Base-by-base conservation (phyloP, 2,797 vertebrate genomes). In the Rhinophrynus dorsalis region DNA sequence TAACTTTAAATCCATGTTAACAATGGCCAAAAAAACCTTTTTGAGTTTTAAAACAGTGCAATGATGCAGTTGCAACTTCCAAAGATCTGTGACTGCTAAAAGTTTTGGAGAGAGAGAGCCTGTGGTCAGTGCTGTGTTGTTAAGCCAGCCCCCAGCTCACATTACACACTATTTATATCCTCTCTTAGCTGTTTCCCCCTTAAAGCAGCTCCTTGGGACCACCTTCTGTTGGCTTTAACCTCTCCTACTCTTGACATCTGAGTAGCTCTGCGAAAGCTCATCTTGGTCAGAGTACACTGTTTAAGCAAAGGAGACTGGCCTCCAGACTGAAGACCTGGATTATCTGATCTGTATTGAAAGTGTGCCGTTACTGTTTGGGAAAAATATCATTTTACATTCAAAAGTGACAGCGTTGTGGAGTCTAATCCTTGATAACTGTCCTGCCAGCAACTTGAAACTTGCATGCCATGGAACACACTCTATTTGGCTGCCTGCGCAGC, bases 91-190 rank as follows among this genome's bases (percentile, higher is more conserved):
- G 38, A 44, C 24, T 60, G 81, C 79, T 70, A 80, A 83, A n/a
- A 79, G 88, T 90, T 93, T 89, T 85, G 91, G 92, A 91, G 92
- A 87, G 92, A 91, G 92, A 87, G 84, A 80, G 91, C 91, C 91
- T 83, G 94, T 93, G 94, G 94, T 96, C 94, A 94, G 92, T 89
- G 86, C 92, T 62, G 90, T 87, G 91, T 81, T 85, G 88, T 85
- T 94, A 89, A 96, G 92, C 96, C 96, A 94, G 93, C 96, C 96
- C 96, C 94, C 95, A 83, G 94, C 96, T 99, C 96, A 96, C 90
- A 79, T 98, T 98, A 97, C 96, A 95, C 87, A 89, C 95, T 97
- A 98, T 98, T 99, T 99, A 98, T 99, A 98, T 94, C 94, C 91
- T 94, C 93, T 86, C 90, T 80, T 85, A 77, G 86, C 89, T 71